Base-by-base conservation (phyloP, 2,888 invertebrate species). In the Entomobrya multifasciata region DNA sequence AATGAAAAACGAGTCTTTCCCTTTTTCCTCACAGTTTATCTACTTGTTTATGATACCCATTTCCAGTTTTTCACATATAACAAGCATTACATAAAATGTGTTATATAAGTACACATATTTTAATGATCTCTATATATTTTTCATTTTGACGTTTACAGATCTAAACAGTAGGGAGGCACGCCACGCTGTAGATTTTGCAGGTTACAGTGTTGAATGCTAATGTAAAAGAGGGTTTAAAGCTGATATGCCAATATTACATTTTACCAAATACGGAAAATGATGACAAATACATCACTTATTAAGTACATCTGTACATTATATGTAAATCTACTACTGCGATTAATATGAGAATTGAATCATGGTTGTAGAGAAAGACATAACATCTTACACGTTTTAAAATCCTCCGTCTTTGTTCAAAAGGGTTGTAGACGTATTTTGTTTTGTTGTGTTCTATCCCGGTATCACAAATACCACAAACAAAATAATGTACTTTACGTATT, bases 221-320 rank as follows among this genome's bases (percentile, higher is more conserved):
- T 60, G 15, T 27, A 13, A 11, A 60, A 10, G 36, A 36, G 41
- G 67, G 20, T 67, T n/a, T n/a, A n/a, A n/a, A n/a, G n/a, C n/a
- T n/a, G n/a, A n/a, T n/a, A n/a, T 41, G 41, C 41, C 41, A 67
- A 41, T 67, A 30, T 62, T 30, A 17, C 20, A 36, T 1, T 36
- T 67, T 6, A 22, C 67, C 44, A 15, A 60, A 60, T 60, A 60
- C 60, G 60, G 60, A 27, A 60, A 60, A 60, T 25, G 27, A 27
- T 55, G 17, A n/a, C 27, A 27, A 60, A 17, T 8, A 27, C 15
- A 13, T n/a, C n/a, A n/a, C n/a, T n/a, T n/a, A n/a, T n/a, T n/a
- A n/a, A n/a, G n/a, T n/a, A n/a, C n/a, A n/a, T n/a, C n/a, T 60
- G 60, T 15, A 27, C 11, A 8, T 27, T 27, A 27, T 15, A 15